Percentiles rank a stretch among this genome's conserved stretches.
phyloP scores from a whole-genome alignment of 2,113 vertebrate species.

The Murina feae region DNA sequence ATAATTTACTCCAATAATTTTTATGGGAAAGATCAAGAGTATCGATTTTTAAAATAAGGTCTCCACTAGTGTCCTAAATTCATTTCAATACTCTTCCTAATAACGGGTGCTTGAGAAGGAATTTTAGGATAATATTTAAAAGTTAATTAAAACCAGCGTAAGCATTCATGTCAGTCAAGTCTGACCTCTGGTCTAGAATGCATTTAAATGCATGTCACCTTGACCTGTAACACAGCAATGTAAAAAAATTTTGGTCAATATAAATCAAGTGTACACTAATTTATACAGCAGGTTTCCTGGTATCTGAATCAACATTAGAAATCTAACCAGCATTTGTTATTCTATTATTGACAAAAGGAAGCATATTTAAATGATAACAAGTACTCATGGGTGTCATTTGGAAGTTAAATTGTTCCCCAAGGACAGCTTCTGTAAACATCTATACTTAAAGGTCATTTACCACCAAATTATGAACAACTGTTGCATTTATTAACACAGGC shows the following conservation, averaged over 20 bases:
- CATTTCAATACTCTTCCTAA: conserved; percentile 46
- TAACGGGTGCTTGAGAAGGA: conserved; percentile 62
- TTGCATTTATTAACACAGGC: conserved; percentile 84
- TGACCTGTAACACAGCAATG: conserved; percentile 81
- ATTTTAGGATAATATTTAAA: conserved; percentile 68
- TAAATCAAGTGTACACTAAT: conserved; percentile 84
- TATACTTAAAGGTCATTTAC: conserved; percentile 86
- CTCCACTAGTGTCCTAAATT: conserved; percentile 14
- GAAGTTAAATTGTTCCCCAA: conserved; percentile 85
- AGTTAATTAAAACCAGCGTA: conserved; percentile 80
- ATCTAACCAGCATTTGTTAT: conserved; percentile 86
- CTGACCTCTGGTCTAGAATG: conserved; percentile 77
- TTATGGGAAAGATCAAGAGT: neutral
- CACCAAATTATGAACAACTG: conserved; percentile 86
- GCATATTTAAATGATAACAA: conserved; percentile 88
- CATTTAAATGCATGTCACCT: conserved; percentile 83
- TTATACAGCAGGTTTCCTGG: conserved; percentile 81
- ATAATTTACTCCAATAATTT: conserved; percentile 44
- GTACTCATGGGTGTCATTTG: conserved; percentile 82
- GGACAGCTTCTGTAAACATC: conserved; percentile 76
- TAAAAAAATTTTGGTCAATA: conserved; percentile 84
- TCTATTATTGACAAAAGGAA: conserved; percentile 84
- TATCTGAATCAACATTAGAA: conserved; percentile 87
- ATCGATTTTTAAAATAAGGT: conserved; percentile 43
- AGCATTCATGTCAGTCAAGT: conserved; percentile 80